Percentiles rank a stretch among this genome's conserved stretches.
Conservation (phyloP, 2,113 vertebrate species). For the Cyrtonyx montezumae region DNA sequence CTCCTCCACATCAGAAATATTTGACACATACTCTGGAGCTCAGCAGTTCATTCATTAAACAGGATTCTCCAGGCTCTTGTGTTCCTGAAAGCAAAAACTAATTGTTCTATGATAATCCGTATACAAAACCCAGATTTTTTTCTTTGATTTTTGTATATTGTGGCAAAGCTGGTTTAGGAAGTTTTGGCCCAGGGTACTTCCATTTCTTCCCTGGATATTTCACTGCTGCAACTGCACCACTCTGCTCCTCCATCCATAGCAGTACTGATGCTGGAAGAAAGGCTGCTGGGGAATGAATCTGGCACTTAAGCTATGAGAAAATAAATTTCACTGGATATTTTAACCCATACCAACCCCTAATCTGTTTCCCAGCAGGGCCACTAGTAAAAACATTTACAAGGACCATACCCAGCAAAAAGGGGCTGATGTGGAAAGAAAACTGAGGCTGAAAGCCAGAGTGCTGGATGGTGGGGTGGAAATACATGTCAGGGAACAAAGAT, state of each 20-base stretch:
- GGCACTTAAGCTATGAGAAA: background rate
- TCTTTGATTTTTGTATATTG: background rate
- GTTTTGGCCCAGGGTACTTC: background rate
- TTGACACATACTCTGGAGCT: background rate
- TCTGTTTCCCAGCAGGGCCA: background rate
- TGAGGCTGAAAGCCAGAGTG: background rate
- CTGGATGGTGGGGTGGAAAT: background rate
- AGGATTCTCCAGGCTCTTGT: background rate
- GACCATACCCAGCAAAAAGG: background rate
- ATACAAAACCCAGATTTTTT: background rate
- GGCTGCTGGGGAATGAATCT: background rate
- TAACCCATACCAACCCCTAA: accelerated
- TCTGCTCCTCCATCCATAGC: background rate
- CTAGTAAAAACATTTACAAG: background rate
- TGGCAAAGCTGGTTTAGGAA: background rate
- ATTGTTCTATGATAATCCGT: background rate
- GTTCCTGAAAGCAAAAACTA: background rate
- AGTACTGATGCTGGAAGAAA: background rate
- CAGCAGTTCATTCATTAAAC: background rate
- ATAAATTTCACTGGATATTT: background rate
- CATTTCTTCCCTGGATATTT: background rate
- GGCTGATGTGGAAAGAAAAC: background rate
- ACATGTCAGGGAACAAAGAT: background rate
- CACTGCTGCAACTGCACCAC: accelerated
- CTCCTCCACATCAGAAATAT: background rate